Evolutionary conservation across 2,888 invertebrate genomes (phyloP).

Genomic region (Ommatoiulus sabulosus): DNA sequence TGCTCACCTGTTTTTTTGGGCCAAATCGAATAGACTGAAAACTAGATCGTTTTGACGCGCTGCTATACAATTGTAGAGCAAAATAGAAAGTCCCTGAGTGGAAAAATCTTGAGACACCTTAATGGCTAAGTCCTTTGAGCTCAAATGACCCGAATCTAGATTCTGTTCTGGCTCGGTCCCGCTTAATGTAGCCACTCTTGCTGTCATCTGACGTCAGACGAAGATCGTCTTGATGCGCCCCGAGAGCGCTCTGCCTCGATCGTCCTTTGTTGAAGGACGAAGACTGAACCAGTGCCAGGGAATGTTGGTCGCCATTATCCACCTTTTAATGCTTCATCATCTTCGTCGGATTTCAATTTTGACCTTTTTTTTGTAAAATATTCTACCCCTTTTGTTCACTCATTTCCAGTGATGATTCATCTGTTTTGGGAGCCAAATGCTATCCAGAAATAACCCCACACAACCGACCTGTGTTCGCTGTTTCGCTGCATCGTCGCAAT

Average conservation of each 20-base stretch:
- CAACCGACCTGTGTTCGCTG: neutral
- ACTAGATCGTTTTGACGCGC: neutral
- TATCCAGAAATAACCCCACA: neutral
- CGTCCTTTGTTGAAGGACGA: neutral
- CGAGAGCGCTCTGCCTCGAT: neutral
- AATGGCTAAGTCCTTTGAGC: neutral
- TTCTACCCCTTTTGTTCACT: neutral
- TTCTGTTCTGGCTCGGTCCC: neutral
- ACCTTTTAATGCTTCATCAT: neutral
- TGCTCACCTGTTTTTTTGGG: neutral
- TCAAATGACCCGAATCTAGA: slow-evolving; percentile 3
- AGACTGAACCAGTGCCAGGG: slow-evolving; percentile 5
- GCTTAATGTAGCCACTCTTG: neutral
- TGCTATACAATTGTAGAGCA: neutral
- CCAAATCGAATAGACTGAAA: neutral
- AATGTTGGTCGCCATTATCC: neutral
- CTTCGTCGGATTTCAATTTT: neutral
- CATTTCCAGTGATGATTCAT: neutral
- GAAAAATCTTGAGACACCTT: slow-evolving; percentile 14
- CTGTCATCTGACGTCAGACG: neutral
- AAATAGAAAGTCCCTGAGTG: slow-evolving; percentile 21
- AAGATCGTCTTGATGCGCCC: neutral
- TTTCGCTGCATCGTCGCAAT: neutral
- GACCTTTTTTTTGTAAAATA: neutral
- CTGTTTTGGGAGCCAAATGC: neutral